Evolutionary conservation across 2,113 vertebrate species (phyloP).

Genomic region (Barbus barbus): DNA sequence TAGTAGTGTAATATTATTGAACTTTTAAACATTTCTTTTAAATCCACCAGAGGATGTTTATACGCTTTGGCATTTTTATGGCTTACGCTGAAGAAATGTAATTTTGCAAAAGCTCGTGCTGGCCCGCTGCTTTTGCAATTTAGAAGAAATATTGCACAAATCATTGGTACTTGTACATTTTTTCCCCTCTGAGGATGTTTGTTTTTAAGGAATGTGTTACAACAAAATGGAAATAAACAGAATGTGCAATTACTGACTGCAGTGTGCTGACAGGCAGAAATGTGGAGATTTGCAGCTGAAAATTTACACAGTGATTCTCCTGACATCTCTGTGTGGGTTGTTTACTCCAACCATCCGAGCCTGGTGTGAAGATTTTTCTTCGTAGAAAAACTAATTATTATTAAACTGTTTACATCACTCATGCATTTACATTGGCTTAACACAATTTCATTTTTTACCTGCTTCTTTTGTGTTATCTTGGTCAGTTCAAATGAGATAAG

Average conservation of each 20-base stretch:
- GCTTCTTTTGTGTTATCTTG: slow-evolving; percentile 60
- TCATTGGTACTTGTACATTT: slow-evolving; percentile 59
- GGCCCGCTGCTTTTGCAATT: slow-evolving; percentile 62
- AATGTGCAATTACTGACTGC: slow-evolving; percentile 38
- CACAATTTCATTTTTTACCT: slow-evolving; percentile 54
- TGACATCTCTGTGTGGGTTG: slow-evolving; percentile 46
- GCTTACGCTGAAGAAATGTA: slow-evolving; percentile 47
- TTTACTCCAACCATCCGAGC: slow-evolving; percentile 65
- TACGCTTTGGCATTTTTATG: slow-evolving; percentile 44
- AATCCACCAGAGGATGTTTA: slow-evolving; percentile 66
- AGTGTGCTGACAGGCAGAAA: slow-evolving; percentile 56
- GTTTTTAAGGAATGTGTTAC: slow-evolving; percentile 64
- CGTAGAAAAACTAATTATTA: slow-evolving; percentile 69
- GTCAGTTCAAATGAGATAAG: slow-evolving; percentile 68
- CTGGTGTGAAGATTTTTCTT: slow-evolving; percentile 73
- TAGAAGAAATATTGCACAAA: slow-evolving; percentile 58
- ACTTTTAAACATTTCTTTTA: slow-evolving; percentile 56
- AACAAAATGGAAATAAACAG: slow-evolving; percentile 54
- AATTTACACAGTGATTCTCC: slow-evolving; percentile 47
- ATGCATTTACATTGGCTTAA: slow-evolving; percentile 61
- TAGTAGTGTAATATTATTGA: slow-evolving; percentile 56
- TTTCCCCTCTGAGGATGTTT: slow-evolving; percentile 63
- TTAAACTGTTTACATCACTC: slow-evolving; percentile 57
- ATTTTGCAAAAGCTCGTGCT: slow-evolving; percentile 55
- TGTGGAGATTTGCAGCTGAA: slow-evolving; percentile 62